A percentile compares a stretch with the other conserved stretches of the same genome.
Evolutionary conservation across 2,888 invertebrate genomes (phyloP).

Genomic region (Hoplodrina blanda): DNA sequence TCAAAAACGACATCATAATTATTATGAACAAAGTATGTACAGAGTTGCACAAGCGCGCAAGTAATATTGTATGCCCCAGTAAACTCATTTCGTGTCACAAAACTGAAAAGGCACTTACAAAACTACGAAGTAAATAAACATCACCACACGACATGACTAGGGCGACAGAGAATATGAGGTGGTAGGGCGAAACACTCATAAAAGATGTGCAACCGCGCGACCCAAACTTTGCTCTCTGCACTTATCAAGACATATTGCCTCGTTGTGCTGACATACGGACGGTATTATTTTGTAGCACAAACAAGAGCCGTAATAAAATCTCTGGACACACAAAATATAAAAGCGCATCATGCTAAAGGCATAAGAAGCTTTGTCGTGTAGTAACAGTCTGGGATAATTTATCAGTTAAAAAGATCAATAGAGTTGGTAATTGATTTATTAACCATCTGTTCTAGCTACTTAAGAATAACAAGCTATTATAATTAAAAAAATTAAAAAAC

Average conservation of each 20-base stretch:
- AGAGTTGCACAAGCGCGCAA: neutral
- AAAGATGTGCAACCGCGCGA: conserved; percentile 72
- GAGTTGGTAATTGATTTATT: no score
- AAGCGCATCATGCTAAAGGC: neutral
- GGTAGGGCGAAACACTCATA: conserved; percentile 69
- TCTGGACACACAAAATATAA: conserved; percentile 4
- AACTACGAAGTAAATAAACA: conserved; percentile 46
- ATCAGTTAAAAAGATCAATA: no score
- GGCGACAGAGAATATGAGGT: conserved; percentile 67
- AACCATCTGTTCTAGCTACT: no score
- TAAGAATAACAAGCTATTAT: no score
- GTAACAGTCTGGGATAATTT: neutral
- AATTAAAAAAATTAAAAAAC: no score
- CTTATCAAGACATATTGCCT: conserved; percentile 78
- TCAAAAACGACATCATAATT: neutral
- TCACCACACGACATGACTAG: conserved; percentile 61
- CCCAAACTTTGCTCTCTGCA: conserved; percentile 77
- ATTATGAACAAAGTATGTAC: neutral
- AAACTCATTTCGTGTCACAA: conserved; percentile 15
- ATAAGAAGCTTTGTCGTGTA: neutral
- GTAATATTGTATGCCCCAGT: conserved; percentile 3
- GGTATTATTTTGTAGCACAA: conserved; percentile 35
- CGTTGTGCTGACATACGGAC: conserved; percentile 62
- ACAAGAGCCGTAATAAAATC: conserved; percentile 20
- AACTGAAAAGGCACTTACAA: conserved; percentile 30